Percentiles rank a stretch among this genome's conserved stretches.
phyloP scores from a whole-genome alignment of 2,113 vertebrate genomes.

The Nerophis ophidion region DNA sequence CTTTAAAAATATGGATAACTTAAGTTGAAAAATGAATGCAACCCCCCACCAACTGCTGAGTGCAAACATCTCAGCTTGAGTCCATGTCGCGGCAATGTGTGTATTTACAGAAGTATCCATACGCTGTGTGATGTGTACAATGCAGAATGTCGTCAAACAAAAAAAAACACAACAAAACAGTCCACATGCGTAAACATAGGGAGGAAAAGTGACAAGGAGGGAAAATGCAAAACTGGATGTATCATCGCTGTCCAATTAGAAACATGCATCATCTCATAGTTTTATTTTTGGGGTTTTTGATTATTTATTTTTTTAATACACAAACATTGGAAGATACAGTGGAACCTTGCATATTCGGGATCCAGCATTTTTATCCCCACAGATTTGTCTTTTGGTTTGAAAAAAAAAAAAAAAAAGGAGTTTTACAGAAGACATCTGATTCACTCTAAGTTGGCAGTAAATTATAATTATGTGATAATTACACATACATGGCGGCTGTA shows the following conservation, averaged over 20 bases:
- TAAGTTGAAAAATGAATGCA: slow-evolving; percentile 40
- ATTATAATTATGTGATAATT: no score
- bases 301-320: neutral
- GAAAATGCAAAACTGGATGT: neutral
- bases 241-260: neutral
- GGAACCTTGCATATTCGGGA: no score
- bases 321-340: neutral
- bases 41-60: slow-evolving; percentile 29
- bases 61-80: neutral
- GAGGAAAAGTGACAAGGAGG: slow-evolving; percentile 2
- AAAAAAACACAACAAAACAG: neutral
- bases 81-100: slow-evolving; percentile 9
- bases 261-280: neutral
- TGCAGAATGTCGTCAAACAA: slow-evolving; percentile 11
- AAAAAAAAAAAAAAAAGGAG: no score
- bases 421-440: no score
- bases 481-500: no score
- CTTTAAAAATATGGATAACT: slow-evolving; percentile 21
- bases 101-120: slow-evolving; percentile 19
- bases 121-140: slow-evolving; percentile 12
- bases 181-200: neutral
- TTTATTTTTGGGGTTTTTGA: no score
- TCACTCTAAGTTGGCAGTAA: no score
- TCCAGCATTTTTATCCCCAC: no score
- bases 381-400: no score